Evolutionary conservation across 2,888 invertebrate species (phyloP), one percentile per base, ranked within the genome.

Genomic region (Ashinkailepas kermadecensis): DNA sequence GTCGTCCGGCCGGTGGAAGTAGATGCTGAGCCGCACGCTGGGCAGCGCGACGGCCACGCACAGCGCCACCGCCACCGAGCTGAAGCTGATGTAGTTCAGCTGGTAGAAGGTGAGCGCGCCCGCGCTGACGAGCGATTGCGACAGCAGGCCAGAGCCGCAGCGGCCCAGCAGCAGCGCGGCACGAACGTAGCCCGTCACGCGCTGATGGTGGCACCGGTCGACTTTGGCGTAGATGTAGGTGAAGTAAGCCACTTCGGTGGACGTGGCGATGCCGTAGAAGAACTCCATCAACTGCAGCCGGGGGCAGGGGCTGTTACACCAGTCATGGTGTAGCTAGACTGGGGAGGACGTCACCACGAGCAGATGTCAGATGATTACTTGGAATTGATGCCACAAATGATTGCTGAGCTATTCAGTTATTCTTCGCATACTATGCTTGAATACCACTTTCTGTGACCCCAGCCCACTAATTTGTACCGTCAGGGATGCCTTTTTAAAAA

Each of bases 171-270:
- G 89, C 82, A 93, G 92, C 0, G 96, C 94, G 18, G 94, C 93
- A 85, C 96, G 91, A 0, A 94, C 94, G 86, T 93, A 94, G 0
- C 95, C 93, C 0, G 97, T 94, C 4, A 96, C 95, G 84, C 91
- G 90, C 85, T 94, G 93, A 87, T 94, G 97, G 86, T 92, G 92
- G 39, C 81, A 65, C 86, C 87, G 90, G 82, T 93, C 92, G 81
- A 95, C 96, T 90, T 96, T 94, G 58, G 96, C 94, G 88, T 96
- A 97, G 84, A 97, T 95, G 86, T 97, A 97, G 0, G 96, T 95
- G 86, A 92, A 94, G 87, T 97, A 97, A 0, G 97, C 97, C 6
- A 97, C 93, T 88, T 97, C 97, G 3, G 95, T 92, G 0, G 97
- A 95, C 87, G 93, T 91, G 86, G 94, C 95, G 13, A 94, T 89